phyloP scores from a whole-genome alignment of 2,888 invertebrate species.

The Napeogenes sylphis region DNA sequence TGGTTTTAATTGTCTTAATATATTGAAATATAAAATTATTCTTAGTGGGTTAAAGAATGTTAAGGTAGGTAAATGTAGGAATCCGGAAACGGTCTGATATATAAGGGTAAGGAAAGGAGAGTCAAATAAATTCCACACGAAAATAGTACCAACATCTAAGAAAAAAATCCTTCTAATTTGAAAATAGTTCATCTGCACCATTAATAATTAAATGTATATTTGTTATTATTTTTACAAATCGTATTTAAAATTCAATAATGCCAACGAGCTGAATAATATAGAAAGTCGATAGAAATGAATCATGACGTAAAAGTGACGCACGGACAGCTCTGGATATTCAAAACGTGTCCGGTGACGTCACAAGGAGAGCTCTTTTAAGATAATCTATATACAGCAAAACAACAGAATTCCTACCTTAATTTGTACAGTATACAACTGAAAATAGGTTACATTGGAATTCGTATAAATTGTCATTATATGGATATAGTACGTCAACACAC shows the following conservation, averaged over 20 bases:
- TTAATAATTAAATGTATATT: too few relatives aligned
- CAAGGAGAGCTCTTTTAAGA: conserved; percentile 24
- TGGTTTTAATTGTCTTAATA: too few relatives aligned
- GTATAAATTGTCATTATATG: conserved; percentile 18
- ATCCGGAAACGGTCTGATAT: too few relatives aligned
- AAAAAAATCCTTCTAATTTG: too few relatives aligned
- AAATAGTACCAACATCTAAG: too few relatives aligned
- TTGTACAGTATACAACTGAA: not conserved
- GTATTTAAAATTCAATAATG: not conserved
- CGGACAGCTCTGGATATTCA: conserved; percentile 42
- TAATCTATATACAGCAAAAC: conserved; percentile 13
- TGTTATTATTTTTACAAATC: too few relatives aligned
- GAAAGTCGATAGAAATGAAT: conserved; percentile 47
- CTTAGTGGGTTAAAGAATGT: too few relatives aligned
- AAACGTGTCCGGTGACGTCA: conserved; percentile 60
- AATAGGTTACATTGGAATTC: conserved; percentile 2
- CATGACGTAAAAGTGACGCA: conserved; percentile 61
- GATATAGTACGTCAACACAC: conserved; percentile 35
- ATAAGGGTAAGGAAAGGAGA: too few relatives aligned
- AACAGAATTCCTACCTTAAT: not conserved
- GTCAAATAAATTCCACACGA: too few relatives aligned
- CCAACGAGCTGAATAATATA: conserved; percentile 21
- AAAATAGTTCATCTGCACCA: too few relatives aligned
- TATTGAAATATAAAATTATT: too few relatives aligned
- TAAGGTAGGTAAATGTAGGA: too few relatives aligned